Evolutionary conservation across 2,888 invertebrate species (phyloP), one percentile per base, ranked within the genome.

Genomic region (Arrhopalites spinosus): DNA sequence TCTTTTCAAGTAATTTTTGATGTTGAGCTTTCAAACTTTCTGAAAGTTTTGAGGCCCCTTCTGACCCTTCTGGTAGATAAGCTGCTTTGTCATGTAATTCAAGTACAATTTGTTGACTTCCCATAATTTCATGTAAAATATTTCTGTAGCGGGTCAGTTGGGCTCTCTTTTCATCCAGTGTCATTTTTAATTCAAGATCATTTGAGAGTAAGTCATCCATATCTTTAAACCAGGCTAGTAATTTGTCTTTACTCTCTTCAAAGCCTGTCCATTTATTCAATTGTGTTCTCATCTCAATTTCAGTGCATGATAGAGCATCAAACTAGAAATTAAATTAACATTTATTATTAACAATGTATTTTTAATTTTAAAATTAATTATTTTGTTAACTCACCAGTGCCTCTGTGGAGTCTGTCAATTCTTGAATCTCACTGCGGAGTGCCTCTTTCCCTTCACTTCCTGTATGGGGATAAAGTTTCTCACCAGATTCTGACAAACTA

Each of bases 101-200:
- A 25, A 91, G 88, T 53, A 96, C 89, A 80, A 94, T 93, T 84
- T 94, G 93, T 84, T 95, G 94, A 85, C 95, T 93, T 47, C 91
- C 89, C 73, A 91, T 88, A 5, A 94, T 91, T 83, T 96, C 95
- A 85, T 94, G 94, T 50, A 95, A 88, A 76, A 92, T 88, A 69
- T 90, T 84, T 83, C 95, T 90, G 84, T 96, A 96, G 0, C 91
- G 89, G 85, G 93, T 93, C 53, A 96, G 86, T 85, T 96, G 95
- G 59, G 91, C 91, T 78, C 94, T 91, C 86, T 97, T 97, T 85
- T 96, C 96, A 85, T 96, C 96, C 77, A 96, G 86, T 0, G 94
- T 95, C 0, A 93, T 91, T 84, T 92, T 93, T 2, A 94, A 85
- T 84, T 93, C 92, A 56, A 95, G 90, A 81, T 95, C 93, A 73